phyloP scores from a whole-genome alignment of 2,797 vertebrate species.

The Syndactyla subalaris region DNA sequence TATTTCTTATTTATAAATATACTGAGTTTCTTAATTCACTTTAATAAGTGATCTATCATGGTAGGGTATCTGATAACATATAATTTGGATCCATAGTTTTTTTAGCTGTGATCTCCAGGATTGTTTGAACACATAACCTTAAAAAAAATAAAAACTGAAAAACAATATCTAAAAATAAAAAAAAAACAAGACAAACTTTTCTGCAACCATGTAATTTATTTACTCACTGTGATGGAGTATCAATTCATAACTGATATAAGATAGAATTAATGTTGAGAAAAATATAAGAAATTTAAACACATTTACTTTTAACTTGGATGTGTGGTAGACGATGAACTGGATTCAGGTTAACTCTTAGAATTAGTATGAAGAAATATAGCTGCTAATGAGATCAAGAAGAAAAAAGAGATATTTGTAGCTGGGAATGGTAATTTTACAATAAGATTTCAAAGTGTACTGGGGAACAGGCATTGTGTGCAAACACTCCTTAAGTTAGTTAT shows the following conservation, averaged over 20 bases:
- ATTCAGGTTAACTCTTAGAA: not conserved
- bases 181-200: not conserved
- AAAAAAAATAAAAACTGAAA: not conserved
- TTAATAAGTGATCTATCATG: not conserved
- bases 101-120: not conserved
- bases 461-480: not conserved
- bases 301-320: not conserved
- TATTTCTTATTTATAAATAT: not conserved
- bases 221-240: not conserved
- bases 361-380: not conserved
- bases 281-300: not conserved
- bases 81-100: not conserved
- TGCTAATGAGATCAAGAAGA: not conserved
- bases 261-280: not conserved
- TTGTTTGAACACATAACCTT: not conserved
- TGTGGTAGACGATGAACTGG: not conserved
- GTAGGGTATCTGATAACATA: not conserved
- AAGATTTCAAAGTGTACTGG: not conserved
- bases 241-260: not conserved
- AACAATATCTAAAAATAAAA: no score
- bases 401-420: not conserved
- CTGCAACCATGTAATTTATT: not conserved
- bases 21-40: not conserved
- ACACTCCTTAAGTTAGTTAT: not conserved
- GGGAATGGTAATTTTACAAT: not conserved